These are phyloP conservation scores for Zygaena filipendulae DNA, from an alignment of 2,888 invertebrate species.

Conservation along the genomic window DNA sequence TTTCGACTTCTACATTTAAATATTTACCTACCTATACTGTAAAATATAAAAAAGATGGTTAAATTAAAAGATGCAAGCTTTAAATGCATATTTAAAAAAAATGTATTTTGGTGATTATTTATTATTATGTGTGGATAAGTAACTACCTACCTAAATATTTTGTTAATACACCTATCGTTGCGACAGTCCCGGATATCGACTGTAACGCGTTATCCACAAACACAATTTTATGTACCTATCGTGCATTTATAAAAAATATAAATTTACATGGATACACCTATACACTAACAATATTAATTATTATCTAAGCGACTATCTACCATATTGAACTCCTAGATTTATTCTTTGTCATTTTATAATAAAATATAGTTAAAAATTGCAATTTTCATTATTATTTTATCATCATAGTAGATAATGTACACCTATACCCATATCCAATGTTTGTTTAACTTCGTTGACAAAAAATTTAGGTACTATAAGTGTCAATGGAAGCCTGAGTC, in stretches of 20 bases:
- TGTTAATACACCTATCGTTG: no score
- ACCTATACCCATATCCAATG: no score
- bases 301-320: constrained; percentile 53
- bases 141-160: not conserved
- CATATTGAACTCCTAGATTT: constrained; percentile 74
- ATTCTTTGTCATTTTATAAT: constrained; percentile 80
- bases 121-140: no score
- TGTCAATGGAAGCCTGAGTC: no score
- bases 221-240: no score
- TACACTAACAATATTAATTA: constrained; percentile 40
- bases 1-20: constrained; percentile 24
- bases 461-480: no score
- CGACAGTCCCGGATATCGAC: no score
- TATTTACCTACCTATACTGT: constrained; percentile 15
- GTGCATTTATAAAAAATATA: constrained; percentile 50
- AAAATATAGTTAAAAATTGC: constrained; percentile 68
- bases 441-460: no score
- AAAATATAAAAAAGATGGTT: constrained; percentile 16
- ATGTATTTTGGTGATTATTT: constrained; percentile 48
- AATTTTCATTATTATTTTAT: no score
- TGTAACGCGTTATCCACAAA: no score
- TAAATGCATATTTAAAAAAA: constrained; percentile 39
- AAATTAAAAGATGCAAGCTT: constrained; percentile 32
- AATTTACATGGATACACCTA: constrained; percentile 24
- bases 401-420: no score